Base-by-base conservation (phyloP, 2,797 vertebrate species). In the Melanotaenia parkinsoni region DNA sequence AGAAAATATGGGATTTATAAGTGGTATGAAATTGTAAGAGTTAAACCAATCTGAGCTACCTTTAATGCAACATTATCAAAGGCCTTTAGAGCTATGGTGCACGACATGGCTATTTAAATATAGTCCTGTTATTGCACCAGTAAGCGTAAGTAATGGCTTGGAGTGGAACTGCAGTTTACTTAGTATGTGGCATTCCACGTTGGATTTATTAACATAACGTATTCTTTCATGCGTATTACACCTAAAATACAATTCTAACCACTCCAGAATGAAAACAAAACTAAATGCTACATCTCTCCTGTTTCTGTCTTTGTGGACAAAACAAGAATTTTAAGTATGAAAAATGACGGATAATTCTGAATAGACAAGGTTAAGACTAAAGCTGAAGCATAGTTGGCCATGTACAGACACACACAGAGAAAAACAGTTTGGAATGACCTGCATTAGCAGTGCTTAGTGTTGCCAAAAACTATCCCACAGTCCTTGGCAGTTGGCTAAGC, bases 371-470 rank as follows among this genome's bases (percentile, higher is more conserved):
- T 84, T 70, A 63, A 72, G 67, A 78, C 79, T 63, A 67, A 59
- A 75, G 79, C 70, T 59, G 84, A 81, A 73, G 40, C 79, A 66
- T 79, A 54, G 70, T 67, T 68, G 63, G 77, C 59, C 74, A 70
- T 76, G 77, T 71, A 76, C 63, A 79, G 70, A 72, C 74, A 77
- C 74, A 77, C 70, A 72, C 74, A 82, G 50, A 71, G 61, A 77
- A 83, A 88, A 90, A 79, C 78, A 64, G 70, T 79, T 88, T 70
- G 60, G 68, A 85, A 81, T 92, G 88, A 93, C 91, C 89, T 85
- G 90, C 79, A 93, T 91, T 87, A 79, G 81, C 88, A 70, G 81
- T 6, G 50, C 83, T 87, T 70, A 77, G 35, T 38, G 6, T 71
- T 85, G 78, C 84, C 87, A 92, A 88, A 92, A 86, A 82, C 67